Base-by-base conservation (phyloP, 2,888 invertebrate genomes). In the Rotaria socialis region DNA sequence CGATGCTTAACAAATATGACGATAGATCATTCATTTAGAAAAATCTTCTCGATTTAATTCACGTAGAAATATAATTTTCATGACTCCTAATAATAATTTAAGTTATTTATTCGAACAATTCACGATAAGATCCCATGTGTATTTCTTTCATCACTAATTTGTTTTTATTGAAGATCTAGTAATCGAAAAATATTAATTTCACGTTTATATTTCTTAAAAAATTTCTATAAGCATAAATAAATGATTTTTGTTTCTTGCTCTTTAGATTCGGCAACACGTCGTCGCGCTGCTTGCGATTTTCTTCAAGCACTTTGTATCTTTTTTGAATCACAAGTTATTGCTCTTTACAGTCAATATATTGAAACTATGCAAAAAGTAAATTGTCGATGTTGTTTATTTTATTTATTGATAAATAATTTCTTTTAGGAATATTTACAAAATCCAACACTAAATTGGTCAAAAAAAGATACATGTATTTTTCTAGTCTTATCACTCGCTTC, bases 241-340 rank as follows among this genome's bases (percentile, higher is more conserved):
- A 55, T 55, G 6, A 24, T 24, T 24, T 56, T 27, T 60, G n/a
- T 60, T 74, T 7, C 35, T 41, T 35, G 2, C 8, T 35, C 14
- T 60, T 14, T 27, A 80, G 80, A 99, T 92, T 95, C 97, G 87
- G 97, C 97, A 91, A 99, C 99, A 0, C 93, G 99, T 85, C 93
- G 99, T 50, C 93, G 98, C 88, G 96, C 99, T 47, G 97, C 98
- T 84, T 97, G 97, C 92, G 98, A 99, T 93, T 93, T 99, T 86
- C 97, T 99, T 43, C 95, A 95, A 90, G 95, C 96, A 0, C 92
- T 99, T 3, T 95, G 96, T 47, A 93, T 94, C 89, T 94, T 95
- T 55, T 91, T 91, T 89, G 91, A 91, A 88, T 90, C 89, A 4
- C 89, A 90, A 7, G 91, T 91, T 56, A 90, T 91, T n/a, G 84